Percentiles rank a stretch among this genome's conserved stretches.
Conservation (phyloP, 2,113 vertebrate genomes). For the Apteryx owenii region DNA sequence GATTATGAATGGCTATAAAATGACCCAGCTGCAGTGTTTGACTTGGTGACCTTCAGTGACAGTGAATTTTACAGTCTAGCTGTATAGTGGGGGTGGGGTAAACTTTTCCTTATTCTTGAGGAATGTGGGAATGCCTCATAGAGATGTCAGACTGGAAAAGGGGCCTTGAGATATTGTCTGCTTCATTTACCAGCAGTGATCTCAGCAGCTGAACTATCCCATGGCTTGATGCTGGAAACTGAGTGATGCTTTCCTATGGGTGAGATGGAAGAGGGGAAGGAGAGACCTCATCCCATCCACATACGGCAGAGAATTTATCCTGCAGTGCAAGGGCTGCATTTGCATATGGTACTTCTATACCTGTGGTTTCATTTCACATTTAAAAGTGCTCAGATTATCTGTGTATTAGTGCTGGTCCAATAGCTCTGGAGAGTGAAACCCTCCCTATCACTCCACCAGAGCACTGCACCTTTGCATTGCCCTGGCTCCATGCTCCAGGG, state of each 20-base stretch:
- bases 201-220: neutral
- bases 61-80: neutral
- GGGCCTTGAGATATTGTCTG: neutral
- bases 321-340: neutral
- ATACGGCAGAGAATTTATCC: neutral
- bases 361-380: neutral
- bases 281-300: neutral
- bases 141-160: neutral
- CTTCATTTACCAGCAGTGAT: neutral
- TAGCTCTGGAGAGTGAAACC: neutral
- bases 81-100: neutral
- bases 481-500: neutral
- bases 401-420: neutral
- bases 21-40: slow-evolving; percentile 29
- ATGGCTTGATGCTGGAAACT: neutral
- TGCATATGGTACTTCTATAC: neutral
- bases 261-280: neutral
- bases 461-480: neutral
- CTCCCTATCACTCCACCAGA: neutral
- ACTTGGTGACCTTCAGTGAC: slow-evolving; percentile 35
- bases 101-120: neutral
- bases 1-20: slow-evolving; percentile 44
- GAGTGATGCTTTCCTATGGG: neutral
- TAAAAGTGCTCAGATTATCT: neutral
- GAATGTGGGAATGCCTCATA: neutral